Evolutionary conservation across 92 coral and sea anemone genomes (phyloP).

Genomic region (Porites evermanni): DNA sequence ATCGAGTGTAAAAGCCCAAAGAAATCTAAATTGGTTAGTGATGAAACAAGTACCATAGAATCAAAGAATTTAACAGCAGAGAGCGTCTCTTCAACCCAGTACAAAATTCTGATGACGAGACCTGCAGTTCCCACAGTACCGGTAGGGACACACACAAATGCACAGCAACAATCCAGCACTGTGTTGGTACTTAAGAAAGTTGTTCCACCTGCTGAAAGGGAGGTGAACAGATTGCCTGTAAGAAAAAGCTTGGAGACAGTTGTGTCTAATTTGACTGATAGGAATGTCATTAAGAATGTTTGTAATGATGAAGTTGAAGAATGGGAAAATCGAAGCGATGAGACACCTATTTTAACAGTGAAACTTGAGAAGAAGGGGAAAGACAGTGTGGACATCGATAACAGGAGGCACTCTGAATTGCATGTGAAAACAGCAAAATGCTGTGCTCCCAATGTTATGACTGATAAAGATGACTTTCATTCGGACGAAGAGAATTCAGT

Average conservation of each 20-base stretch:
- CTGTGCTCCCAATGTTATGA: neutral
- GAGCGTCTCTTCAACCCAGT: conserved; percentile 16
- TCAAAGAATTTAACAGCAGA: conserved; percentile 24
- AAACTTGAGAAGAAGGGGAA: neutral
- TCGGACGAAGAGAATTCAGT: neutral
- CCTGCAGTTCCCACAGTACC: conserved; percentile 31
- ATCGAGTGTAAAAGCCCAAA: conserved; percentile 16
- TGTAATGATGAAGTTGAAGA: neutral
- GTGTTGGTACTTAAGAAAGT: conserved; percentile 26
- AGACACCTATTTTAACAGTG: neutral
- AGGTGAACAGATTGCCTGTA: neutral
- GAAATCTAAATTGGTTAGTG: conserved; percentile 47
- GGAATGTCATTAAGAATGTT: neutral
- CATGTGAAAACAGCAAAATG: neutral
- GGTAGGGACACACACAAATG: neutral
- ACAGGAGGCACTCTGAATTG: neutral
- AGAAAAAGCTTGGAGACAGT: neutral
- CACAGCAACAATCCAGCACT: neutral
- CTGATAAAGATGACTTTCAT: neutral
- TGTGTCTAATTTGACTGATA: neutral
- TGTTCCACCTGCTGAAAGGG: neutral
- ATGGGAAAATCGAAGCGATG: neutral
- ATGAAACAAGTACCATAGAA: neutral
- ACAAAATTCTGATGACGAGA: conserved; percentile 20
- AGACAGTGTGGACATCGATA: neutral